Base-by-base conservation (phyloP, 2,888 invertebrate genomes). In the Trichacis sp. region DNA sequence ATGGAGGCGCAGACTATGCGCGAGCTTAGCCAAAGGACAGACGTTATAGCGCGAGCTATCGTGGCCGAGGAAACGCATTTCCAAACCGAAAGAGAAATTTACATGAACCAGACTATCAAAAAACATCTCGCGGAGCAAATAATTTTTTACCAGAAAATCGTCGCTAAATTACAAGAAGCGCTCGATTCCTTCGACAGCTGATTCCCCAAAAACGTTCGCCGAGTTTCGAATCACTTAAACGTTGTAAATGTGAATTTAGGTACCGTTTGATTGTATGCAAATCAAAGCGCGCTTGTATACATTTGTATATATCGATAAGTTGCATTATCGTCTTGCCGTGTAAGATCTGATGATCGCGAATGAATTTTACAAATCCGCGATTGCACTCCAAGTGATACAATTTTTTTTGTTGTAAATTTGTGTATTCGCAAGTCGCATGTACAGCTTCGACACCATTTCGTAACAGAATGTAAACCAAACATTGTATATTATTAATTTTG, bases 1-100 rank as follows among this genome's bases (percentile, higher is more conserved):
- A 92, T 96, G 90, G 91, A 91, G 73, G 89, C 92, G 63, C 89
- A 89, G 14, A 94, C 95, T 78, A 86, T 95, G 66, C 90, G 91
- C 69, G 93, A 93, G 79, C 92, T 97, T 9, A 87, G 92, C 67
- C 89, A 92, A 72, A 89, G 96, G 75, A 94, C 95, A 0, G 97
- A 98, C 84, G 90, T 95, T 12, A 92, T 98, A 77, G 95, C 97
- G 0, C 97, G 97, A 82, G 92, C 96, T 1, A 89, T 96, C 64
- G 89, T 98, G 82, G 97, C 98, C 54, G 98, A 99, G 88, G 91
- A 98, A 74, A 92, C 93, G 74, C 96, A 98, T 84, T 97, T 98
- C 83, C 95, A 96, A 81, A 85, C 88, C 19, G 96, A 97, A 80
- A 88, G 96, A 71, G 92, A 94, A 45, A 88, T 88, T 38, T 97